These are phyloP conservation scores for Lacanobia oleracea DNA, from an alignment of 2,888 invertebrate species.

Conservation along the genomic window DNA sequence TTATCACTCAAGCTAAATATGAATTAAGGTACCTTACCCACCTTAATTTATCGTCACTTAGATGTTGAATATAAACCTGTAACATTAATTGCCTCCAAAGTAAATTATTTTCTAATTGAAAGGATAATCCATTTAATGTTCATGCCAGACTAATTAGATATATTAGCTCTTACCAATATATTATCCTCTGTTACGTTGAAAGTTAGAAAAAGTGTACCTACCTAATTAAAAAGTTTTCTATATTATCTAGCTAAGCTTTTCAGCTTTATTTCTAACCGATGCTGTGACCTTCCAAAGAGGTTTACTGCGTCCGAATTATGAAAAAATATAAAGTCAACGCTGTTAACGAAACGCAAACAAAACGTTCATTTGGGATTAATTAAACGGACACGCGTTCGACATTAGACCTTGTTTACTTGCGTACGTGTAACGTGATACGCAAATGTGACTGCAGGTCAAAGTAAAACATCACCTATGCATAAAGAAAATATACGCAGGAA, in stretches of 20 bases:
- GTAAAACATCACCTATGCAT: slow-evolving; percentile 10
- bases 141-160: slow-evolving; percentile 4
- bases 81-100: slow-evolving; percentile 3
- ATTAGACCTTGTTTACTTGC: slow-evolving; percentile 60
- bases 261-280: not conserved
- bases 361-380: slow-evolving; percentile 62
- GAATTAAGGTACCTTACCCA: not conserved
- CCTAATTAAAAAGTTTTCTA: not conserved
- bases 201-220: slow-evolving; percentile 1
- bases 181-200: not conserved
- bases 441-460: slow-evolving; percentile 19
- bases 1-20: not conserved
- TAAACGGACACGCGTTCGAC: slow-evolving; percentile 55
- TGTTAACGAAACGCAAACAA: slow-evolving; percentile 60
- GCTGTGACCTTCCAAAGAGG: not conserved
- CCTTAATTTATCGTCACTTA: not conserved
- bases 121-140: slow-evolving; percentile 11
- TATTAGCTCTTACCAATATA: not conserved
- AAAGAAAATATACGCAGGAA: not conserved
- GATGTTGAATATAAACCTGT: not conserved
- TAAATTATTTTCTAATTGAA: slow-evolving; percentile 9
- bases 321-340: slow-evolving; percentile 40
- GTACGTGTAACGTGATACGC: slow-evolving; percentile 33
- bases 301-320: slow-evolving; percentile 28
- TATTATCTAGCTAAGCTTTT: not conserved